A percentile compares a stretch with the other conserved stretches of the same genome.
phyloP scores from a whole-genome alignment of 2,888 invertebrate species.

The Molorchus minor region DNA sequence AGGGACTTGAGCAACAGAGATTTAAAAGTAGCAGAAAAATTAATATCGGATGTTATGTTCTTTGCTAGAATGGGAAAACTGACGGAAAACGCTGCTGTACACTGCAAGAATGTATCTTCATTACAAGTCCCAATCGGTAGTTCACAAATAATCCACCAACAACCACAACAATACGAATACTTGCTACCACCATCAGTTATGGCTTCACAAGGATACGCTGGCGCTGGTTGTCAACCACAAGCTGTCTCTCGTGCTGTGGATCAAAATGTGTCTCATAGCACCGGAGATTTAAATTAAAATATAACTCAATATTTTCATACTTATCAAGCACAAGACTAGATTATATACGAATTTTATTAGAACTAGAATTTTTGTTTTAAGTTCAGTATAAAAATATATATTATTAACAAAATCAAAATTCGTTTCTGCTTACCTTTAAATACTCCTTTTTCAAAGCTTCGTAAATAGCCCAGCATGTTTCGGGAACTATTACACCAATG shows the following conservation, averaged over 20 bases:
- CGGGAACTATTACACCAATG: no score
- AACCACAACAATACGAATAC: slow-evolving; percentile 2
- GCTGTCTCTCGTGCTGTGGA: not conserved
- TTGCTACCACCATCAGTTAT: not conserved
- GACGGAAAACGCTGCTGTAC: slow-evolving; percentile 11
- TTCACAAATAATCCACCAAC: slow-evolving; percentile 8
- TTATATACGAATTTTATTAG: no score
- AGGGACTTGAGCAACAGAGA: slow-evolving; percentile 14
- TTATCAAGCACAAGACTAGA: slow-evolving; percentile 8
- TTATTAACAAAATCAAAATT: no score
- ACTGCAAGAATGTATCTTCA: not conserved
- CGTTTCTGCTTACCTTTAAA: no score
- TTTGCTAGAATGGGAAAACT: slow-evolving; percentile 24
- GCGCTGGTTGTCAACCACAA: not conserved
- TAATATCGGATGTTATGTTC: slow-evolving; percentile 23
- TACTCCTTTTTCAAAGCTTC: no score
- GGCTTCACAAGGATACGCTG: not conserved
- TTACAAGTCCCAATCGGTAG: not conserved
- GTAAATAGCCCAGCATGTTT: no score
- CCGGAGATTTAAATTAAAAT: not conserved
- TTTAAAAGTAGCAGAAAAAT: slow-evolving; percentile 24
- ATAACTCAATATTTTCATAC: not conserved
- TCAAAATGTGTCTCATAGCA: not conserved
- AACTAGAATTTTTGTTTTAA: no score
- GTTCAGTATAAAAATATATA: no score